Conservation (phyloP, 2,888 invertebrate genomes). For the Gibbula magus region DNA sequence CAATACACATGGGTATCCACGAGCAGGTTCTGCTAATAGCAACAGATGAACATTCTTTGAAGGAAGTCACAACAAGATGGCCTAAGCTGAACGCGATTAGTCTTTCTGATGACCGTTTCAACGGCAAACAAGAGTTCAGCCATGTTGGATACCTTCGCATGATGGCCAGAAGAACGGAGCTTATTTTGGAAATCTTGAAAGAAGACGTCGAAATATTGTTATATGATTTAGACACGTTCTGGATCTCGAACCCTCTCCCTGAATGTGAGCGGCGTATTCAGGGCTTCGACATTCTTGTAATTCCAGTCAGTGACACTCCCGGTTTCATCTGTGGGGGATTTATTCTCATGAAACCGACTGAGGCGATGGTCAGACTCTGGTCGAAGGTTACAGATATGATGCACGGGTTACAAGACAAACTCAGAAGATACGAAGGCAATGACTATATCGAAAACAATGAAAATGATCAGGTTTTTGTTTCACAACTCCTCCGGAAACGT, state of each 20-base stretch:
- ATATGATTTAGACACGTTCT: conserved; percentile 62
- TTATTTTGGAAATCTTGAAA: conserved; percentile 43
- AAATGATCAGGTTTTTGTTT: conserved; percentile 57
- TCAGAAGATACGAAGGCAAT: conserved; percentile 34
- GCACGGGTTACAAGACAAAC: conserved; percentile 38
- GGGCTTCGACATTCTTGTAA: conserved; percentile 50
- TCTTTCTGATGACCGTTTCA: conserved; percentile 37
- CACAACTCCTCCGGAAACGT: conserved; percentile 38
- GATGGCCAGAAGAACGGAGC: conserved; percentile 53
- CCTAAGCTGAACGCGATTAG: conserved; percentile 48
- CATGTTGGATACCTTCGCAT: conserved; percentile 58
- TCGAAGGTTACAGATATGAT: conserved; percentile 48
- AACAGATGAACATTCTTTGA: conserved; percentile 47
- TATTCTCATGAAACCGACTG: conserved; percentile 50
- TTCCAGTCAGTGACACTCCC: conserved; percentile 39
- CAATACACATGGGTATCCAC: conserved; percentile 54
- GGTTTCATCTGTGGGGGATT: conserved; percentile 53
- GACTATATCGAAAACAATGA: conserved; percentile 48
- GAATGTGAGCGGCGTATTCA: conserved; percentile 32
- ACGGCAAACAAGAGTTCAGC: conserved; percentile 55
- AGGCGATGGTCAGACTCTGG: conserved; percentile 48
- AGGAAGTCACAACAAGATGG: conserved; percentile 50
- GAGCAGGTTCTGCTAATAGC: conserved; percentile 55
- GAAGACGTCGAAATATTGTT: conserved; percentile 49
- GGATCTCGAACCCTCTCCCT: conserved; percentile 55